These are phyloP conservation scores for Garra rufa DNA, from an alignment of 2,113 vertebrate genomes.

Conservation along the genomic window DNA sequence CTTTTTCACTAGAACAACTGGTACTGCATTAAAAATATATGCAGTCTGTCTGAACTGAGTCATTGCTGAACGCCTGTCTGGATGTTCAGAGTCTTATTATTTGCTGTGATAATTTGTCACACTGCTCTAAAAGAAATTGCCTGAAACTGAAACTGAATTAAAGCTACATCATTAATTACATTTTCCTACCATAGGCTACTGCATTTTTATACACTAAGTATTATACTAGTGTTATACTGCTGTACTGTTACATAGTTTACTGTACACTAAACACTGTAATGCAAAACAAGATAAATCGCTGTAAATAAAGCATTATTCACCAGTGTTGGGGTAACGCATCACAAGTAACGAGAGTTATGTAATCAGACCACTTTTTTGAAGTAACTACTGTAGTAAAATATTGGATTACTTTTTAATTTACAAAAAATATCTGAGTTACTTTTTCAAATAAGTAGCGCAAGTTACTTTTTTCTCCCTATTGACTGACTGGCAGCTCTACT, in stretches of 20 bases:
- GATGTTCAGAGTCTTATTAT: neutral
- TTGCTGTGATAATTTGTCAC: neutral
- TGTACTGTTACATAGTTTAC: neutral
- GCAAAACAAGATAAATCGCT: neutral
- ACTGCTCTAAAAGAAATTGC: neutral
- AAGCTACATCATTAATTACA: neutral
- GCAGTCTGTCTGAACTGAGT: neutral
- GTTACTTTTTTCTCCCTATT: too few relatives aligned
- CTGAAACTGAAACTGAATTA: too few relatives aligned
- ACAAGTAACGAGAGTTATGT: too few relatives aligned
- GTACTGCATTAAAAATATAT: neutral
- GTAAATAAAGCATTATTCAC: slow-evolving; percentile 1
- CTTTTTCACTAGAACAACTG: neutral
- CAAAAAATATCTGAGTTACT: too few relatives aligned
- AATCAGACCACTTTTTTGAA: too few relatives aligned
- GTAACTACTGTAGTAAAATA: too few relatives aligned
- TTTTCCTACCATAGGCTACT: neutral
- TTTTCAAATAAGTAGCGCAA: too few relatives aligned
- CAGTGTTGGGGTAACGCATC: too few relatives aligned
- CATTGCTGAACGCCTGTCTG: neutral
- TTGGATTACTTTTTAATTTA: too few relatives aligned
- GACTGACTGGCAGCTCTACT: too few relatives aligned
- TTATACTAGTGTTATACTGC: neutral
- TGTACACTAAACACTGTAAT: neutral
- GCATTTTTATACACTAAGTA: neutral